Base-by-base conservation (phyloP, 2,113 vertebrate genomes). In the Puffinus mauretanicus region DNA sequence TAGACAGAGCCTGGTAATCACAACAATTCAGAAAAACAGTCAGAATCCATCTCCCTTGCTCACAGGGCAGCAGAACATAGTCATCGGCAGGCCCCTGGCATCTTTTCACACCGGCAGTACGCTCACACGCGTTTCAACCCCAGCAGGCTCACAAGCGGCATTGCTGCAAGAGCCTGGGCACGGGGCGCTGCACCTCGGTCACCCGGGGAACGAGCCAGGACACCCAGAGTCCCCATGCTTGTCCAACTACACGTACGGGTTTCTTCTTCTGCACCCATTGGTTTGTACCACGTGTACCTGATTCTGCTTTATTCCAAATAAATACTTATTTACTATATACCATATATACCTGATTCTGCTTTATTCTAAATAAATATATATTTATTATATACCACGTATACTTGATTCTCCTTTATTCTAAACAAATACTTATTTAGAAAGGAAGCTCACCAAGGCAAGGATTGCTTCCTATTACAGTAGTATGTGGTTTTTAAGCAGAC, bases 61-160 rank as follows among this genome's bases (percentile, higher is more conserved):
- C 42, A 8, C 15, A 7, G 71, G 0, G 3, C 6, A 8, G 69
- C 84, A 89, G 64, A 65, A 66, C 64, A 22, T 6, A 4, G 36
- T 4, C 24, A 29, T 32, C 71, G 38, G 22, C 58, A 66, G 54
- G 36, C 19, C 42, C 24, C 34, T 21, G 22, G 1, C n/a, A 4
- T 0, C 29, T 46, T 40, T 18, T 13, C 67, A 8, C 62, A 4
- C 16, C 1, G 36, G 51, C 66, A 24, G 20, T 0, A 2, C 0
- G 13, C 24, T 34, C 61, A 2, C 27, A 1, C 2, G 10, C 6
- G 1, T 14, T 15, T 16, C 70, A 36, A 14, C 6, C 47, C 30
- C 38, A 10, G 1, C 5, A 18, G n/a, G 15, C 15, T 52, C 72
- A 5, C 67, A 17, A 34, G 21, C 1, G 11, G 36, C 42, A 13